A percentile compares a stretch with the other conserved stretches of the same genome.
These are phyloP conservation scores for Limenitis camilla DNA, from an alignment of 2,888 invertebrate genomes.

Conservation along the genomic window DNA sequence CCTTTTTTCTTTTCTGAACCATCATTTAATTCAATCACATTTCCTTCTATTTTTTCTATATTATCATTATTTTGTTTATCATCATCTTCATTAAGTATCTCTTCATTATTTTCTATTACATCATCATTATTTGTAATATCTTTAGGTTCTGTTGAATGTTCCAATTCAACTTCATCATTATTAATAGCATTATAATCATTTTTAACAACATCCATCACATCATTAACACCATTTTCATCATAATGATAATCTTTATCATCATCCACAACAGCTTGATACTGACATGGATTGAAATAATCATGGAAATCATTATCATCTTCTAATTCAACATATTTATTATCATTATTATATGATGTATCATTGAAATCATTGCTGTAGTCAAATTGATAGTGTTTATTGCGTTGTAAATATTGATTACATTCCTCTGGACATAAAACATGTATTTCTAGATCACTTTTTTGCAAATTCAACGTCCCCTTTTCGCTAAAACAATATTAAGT, in stretches of 20 bases:
- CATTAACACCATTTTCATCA: slow-evolving; percentile 3
- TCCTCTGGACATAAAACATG: slow-evolving; percentile 46
- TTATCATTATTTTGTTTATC: slow-evolving; percentile 7
- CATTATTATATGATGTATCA: slow-evolving; percentile 19
- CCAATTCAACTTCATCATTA: not conserved
- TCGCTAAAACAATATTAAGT: slow-evolving; percentile 43
- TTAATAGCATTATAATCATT: slow-evolving; percentile 11
- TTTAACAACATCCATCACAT: slow-evolving; percentile 17
- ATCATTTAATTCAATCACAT: slow-evolving; percentile 1
- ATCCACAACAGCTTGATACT: slow-evolving; percentile 17
- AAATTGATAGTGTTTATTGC: slow-evolving; percentile 22
- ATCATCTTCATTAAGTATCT: slow-evolving; percentile 3
- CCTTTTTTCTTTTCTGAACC: not conserved
- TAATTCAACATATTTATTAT: slow-evolving; percentile 32
- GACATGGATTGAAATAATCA: slow-evolving; percentile 19
- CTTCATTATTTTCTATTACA: slow-evolving; percentile 6
- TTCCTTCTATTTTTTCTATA: slow-evolving; percentile 5
- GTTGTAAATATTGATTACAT: slow-evolving; percentile 34
- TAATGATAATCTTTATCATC: slow-evolving; percentile 16
- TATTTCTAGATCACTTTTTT: slow-evolving; percentile 41
- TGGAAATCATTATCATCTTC: slow-evolving; percentile 29
- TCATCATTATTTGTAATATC: slow-evolving; percentile 8
- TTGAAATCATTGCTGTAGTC: slow-evolving; percentile 27
- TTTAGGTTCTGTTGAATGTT: no score
- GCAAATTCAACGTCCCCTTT: slow-evolving; percentile 50